Evolutionary conservation across 1,140 invertebrate genomes (phyloP), one percentile per base, ranked within the genome.

Genomic region (Hylaeus volcanicus): DNA sequence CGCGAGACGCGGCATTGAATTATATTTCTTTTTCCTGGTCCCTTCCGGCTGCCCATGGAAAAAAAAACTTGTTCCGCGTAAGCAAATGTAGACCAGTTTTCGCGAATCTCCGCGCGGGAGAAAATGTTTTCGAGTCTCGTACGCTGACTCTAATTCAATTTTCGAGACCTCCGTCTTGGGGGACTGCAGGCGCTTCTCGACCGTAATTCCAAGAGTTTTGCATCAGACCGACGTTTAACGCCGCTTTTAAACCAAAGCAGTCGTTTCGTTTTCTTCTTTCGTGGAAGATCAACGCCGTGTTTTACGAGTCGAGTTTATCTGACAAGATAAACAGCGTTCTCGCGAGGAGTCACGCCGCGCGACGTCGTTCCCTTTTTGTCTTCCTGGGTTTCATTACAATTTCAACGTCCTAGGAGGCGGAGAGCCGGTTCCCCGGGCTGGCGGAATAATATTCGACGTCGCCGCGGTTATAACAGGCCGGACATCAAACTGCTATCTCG

Each of bases 1-100:
- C 15, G 43, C 60, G 61, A 61, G 45, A 73, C 71, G 37, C 72
- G 56, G 3, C 63, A 84, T 85, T 84, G 66, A 85, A 85, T 85
- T 85, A 85, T 81, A 69, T 84, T 41, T 64, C 58, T 56, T 65
- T 65, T 66, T 66, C 66, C 63, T 63, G 9, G 39, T 41, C 26
- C 45, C 15, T 60, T 45, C 12, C 45, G n/a, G 9, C 11, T 3
- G n/a, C 9, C 0, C 5, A 12, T 26, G 45, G 43, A 43, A 58
- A 15, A 48, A 48, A 81, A 58, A 75, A 61, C 45, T 48, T 39
- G 60, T 70, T 37, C 70, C 48, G 11, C 64, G 75, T 79, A 83
- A 83, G 79, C 82, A 83, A 81, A 72, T 56, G 43, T 0, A 37
- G 68, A 15, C 51, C 68, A 12, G 77, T 60, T 53, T 26, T 43